These are phyloP conservation scores for Dasysyrphus tricinctus DNA, from an alignment of 2,888 invertebrate genomes.

Conservation along the genomic window DNA sequence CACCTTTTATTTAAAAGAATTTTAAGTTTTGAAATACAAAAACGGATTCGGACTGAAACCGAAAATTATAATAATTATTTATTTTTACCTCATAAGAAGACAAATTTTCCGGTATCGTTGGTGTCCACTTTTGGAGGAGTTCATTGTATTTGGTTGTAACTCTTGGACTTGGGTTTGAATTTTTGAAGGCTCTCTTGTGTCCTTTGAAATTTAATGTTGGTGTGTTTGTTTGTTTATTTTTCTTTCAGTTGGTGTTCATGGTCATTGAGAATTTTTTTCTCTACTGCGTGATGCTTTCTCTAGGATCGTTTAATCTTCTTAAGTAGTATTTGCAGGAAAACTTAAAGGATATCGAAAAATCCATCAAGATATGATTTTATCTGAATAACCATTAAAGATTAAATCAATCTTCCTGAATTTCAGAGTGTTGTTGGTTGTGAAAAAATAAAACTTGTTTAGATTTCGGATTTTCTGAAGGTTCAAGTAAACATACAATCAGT, in stretches of 20 bases:
- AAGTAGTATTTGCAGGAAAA: constrained; percentile 12
- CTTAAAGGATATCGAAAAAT: constrained; percentile 13
- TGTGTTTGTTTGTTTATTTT: constrained; percentile 7
- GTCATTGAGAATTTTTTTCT: constrained; percentile 1
- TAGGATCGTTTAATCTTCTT: background rate
- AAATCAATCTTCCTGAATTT: background rate
- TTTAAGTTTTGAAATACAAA: no score
- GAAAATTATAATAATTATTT: no score
- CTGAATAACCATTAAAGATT: background rate
- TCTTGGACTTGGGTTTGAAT: background rate
- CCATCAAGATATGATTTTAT: background rate
- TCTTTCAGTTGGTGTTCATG: background rate
- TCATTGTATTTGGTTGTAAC: background rate
- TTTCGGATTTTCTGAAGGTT: no score
- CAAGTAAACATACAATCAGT: background rate
- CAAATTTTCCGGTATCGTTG: no score
- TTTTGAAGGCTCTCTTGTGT: background rate
- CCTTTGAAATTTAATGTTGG: background rate
- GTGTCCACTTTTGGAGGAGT: no score
- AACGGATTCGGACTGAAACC: no score
- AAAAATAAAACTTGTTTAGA: no score
- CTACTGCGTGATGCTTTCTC: background rate
- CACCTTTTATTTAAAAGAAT: no score
- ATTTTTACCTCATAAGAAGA: no score
- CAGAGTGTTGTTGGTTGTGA: background rate